phyloP scores from a whole-genome alignment of 2,113 vertebrate species.

The Scalopus aquaticus region DNA sequence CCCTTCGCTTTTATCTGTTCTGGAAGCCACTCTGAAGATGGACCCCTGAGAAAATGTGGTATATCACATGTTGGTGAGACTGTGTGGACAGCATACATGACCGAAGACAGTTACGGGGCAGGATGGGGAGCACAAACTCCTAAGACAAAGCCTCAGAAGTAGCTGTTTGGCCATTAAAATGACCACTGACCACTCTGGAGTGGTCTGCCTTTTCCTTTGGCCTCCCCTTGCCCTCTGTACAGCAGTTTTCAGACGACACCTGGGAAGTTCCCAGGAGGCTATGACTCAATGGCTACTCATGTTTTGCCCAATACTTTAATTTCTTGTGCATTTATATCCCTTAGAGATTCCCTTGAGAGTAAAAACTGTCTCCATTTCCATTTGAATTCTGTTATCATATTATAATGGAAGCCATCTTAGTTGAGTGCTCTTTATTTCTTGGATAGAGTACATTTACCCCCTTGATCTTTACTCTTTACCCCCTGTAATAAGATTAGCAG shows the following conservation, averaged over 20 bases:
- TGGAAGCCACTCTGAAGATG: background rate
- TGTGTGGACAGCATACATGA: too few relatives aligned
- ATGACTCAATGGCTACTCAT: background rate
- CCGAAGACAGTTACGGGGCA: too few relatives aligned
- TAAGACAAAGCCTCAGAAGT: background rate
- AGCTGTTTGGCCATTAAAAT: background rate
- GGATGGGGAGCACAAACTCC: background rate
- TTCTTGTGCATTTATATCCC: background rate
- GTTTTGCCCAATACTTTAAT: conserved; percentile 13
- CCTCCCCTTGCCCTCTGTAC: background rate
- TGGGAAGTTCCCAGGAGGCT: background rate
- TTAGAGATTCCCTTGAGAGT: background rate
- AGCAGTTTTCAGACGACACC: background rate
- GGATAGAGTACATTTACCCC: background rate
- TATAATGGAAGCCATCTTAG: background rate
- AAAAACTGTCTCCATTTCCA: background rate
- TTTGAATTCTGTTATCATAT: background rate
- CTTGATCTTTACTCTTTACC: background rate
- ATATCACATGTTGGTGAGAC: background rate
- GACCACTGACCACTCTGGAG: background rate
- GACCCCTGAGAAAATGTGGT: background rate
- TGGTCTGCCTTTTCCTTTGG: background rate
- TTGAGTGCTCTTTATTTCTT: background rate
- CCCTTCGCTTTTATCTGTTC: background rate
- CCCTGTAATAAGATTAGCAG: background rate